These are phyloP conservation scores for Chloroclystis v-ata DNA, from an alignment of 2,888 invertebrate species.

Conservation along the genomic window DNA sequence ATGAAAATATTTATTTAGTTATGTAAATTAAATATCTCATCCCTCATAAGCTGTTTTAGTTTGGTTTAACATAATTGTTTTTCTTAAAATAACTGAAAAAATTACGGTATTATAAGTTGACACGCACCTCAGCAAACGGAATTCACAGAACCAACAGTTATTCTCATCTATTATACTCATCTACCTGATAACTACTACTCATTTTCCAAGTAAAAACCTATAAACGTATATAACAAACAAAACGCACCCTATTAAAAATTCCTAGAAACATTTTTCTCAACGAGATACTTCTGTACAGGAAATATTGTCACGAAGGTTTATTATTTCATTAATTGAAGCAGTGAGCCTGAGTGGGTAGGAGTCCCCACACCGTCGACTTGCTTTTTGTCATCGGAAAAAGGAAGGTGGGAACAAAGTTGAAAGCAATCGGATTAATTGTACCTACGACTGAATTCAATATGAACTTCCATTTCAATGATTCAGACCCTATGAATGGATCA, in stretches of 20 bases:
- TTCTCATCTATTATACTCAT: too few species aligned
- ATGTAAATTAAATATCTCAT: too few species aligned
- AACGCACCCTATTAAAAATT: neutral
- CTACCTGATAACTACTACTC: too few species aligned
- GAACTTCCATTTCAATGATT: conserved; percentile 38
- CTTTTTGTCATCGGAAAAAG: conserved; percentile 36
- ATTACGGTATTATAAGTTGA: too few species aligned
- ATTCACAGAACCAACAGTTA: too few species aligned
- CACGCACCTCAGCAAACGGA: too few species aligned
- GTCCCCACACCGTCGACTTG: conserved; percentile 19
- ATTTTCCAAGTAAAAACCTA: too few species aligned
- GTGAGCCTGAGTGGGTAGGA: conserved; percentile 25
- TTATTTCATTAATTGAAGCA: conserved; percentile 48
- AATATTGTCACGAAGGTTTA: conserved; percentile 37
- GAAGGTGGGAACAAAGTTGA: conserved; percentile 34
- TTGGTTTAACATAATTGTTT: too few species aligned
- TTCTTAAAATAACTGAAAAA: too few species aligned
- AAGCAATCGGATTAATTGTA: conserved; percentile 40
- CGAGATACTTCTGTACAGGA: conserved; percentile 5
- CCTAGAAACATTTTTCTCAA: conserved; percentile 5
- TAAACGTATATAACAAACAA: too few species aligned
- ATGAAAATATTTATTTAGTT: too few species aligned
- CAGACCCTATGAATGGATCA: conserved; percentile 21
- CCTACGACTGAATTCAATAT: conserved; percentile 32
- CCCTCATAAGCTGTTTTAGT: too few species aligned